Percentiles rank a stretch among this genome's conserved stretches.
These are phyloP conservation scores for Siderastrea siderea DNA, from an alignment of 92 coral and sea anemone genomes.

Conservation along the genomic window DNA sequence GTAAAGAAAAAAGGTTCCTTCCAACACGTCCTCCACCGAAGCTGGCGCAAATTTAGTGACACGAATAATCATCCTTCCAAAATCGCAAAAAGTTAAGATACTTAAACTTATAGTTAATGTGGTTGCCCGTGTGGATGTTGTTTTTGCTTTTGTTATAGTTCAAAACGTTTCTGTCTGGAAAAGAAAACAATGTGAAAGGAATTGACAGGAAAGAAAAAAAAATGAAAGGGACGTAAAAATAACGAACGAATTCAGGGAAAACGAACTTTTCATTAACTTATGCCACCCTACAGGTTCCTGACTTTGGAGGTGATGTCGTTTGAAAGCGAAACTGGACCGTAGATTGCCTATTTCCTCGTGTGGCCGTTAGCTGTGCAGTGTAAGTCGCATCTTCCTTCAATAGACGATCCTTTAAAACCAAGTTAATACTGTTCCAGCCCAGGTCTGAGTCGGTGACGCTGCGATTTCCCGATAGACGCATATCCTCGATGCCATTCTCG, in stretches of 20 bases:
- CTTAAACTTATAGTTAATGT: too few relatives aligned
- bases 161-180: too few relatives aligned
- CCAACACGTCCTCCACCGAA: too few relatives aligned
- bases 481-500: neutral
- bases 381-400: slow-evolving; percentile 60
- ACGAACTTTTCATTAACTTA: slow-evolving; percentile 48
- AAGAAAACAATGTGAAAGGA: neutral
- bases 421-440: slow-evolving; percentile 51
- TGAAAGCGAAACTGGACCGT: slow-evolving; percentile 45
- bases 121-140: too few relatives aligned
- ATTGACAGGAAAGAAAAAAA: slow-evolving; percentile 6
- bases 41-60: too few relatives aligned
- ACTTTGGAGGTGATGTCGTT: slow-evolving; percentile 75
- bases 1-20: too few relatives aligned
- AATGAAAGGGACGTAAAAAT: neutral
- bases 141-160: too few relatives aligned
- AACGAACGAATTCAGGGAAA: neutral
- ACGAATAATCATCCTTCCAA: too few relatives aligned
- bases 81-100: too few relatives aligned
- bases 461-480: slow-evolving; percentile 11
- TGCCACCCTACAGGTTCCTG: slow-evolving; percentile 77
- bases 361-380: slow-evolving; percentile 58
- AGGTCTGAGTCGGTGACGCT: slow-evolving; percentile 72
- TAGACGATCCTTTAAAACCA: slow-evolving; percentile 65
- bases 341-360: slow-evolving; percentile 11